phyloP scores from a whole-genome alignment of 2,797 vertebrate species.

The Propithecus perrieri region DNA sequence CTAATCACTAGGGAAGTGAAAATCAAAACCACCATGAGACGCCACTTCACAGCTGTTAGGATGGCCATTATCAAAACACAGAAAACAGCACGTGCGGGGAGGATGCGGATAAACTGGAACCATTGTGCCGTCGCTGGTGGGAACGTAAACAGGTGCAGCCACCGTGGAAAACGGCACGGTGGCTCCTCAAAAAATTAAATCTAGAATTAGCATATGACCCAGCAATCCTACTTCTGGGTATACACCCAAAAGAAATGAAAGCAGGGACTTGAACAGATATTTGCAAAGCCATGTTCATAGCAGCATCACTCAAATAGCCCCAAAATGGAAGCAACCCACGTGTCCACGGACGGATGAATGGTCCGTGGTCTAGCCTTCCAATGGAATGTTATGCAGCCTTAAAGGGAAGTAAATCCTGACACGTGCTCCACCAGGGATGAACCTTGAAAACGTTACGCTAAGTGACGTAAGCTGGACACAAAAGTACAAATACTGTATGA shows the following conservation, averaged over 20 bases:
- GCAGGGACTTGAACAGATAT: not conserved
- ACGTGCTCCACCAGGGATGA: accelerated
- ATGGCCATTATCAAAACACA: not conserved
- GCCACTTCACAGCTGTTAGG: not conserved
- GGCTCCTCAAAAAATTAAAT: not conserved
- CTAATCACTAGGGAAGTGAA: not conserved
- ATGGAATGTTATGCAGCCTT: not conserved
- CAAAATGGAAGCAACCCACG: not conserved
- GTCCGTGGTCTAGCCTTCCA: accelerated
- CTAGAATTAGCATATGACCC: not conserved
- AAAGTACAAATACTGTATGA: not conserved
- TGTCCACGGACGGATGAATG: accelerated
- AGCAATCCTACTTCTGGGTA: not conserved
- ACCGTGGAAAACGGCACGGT: accelerated
- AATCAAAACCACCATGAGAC: not conserved
- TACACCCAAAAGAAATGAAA: not conserved
- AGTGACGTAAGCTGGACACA: not conserved
- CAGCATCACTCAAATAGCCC: not conserved
- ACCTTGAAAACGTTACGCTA: accelerated
- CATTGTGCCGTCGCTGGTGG: accelerated
- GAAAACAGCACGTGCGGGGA: not conserved
- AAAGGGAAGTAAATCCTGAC: not conserved
- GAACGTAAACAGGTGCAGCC: not conserved
- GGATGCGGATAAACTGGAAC: accelerated
- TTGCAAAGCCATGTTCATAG: not conserved